Base-by-base conservation (phyloP, 2,113 vertebrate species). In the Procavia capensis region DNA sequence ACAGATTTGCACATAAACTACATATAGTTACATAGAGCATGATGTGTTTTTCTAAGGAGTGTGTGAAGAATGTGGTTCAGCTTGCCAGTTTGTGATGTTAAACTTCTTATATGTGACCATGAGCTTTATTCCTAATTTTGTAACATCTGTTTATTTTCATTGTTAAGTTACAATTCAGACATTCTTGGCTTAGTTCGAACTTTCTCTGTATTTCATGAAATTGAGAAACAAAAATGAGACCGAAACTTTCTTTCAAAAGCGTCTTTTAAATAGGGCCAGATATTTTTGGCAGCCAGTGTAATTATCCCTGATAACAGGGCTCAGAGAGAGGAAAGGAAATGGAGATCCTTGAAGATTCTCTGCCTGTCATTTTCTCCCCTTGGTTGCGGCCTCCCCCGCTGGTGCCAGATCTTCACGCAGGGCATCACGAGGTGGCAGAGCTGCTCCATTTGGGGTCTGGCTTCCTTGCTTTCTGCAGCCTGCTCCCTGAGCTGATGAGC, bases 81-180 rank as follows among this genome's bases (percentile, higher is more conserved):
- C 74, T 95, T 95, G 59, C 31, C 59, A 76, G 22, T 79, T 54
- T 95, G 47, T 96, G 50, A 91, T 86, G 39, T n/a, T 91, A 93
- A 94, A 84, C 61, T 88, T 94, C 61, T 93, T 94, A 24, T 43
- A 36, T 68, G 39, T 84, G 93, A 61, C 96, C 85, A 93, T 91
- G 85, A 66, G 61, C 64, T 95, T 97, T 90, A 93, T 97, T 88
- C 57, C 88, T 95, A 95, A 97, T 98, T 98, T 61, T 24, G 25
- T 39, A 43, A 36, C 79, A 96, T 57, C 93, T 97, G 80, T 95
- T 98, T 97, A 95, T 91, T 95, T 97, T 96, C 75, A 75, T 96
- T 86, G 81, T 78, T 79, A 85, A 97, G 19, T 57, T 95, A 83
- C 19, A 93, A 80, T 83, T 95, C 70, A 87, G n/a, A 95, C 39